Evolutionary conservation across 2,888 invertebrate species (phyloP).

Genomic region (Cyaniris semiargus): DNA sequence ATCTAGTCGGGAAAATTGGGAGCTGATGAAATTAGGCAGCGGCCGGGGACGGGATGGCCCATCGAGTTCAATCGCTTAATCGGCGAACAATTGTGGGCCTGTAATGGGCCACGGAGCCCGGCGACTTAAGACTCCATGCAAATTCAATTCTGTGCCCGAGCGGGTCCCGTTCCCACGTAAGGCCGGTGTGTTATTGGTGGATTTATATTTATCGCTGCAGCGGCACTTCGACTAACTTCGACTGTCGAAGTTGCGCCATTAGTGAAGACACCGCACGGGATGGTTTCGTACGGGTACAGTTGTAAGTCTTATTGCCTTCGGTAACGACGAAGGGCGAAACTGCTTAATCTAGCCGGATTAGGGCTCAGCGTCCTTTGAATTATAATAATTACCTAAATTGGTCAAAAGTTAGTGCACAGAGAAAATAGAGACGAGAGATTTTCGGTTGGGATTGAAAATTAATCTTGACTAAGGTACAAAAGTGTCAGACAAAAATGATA

Average conservation of each 20-base stretch:
- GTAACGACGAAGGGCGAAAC: constrained; percentile 69
- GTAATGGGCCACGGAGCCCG: constrained; percentile 68
- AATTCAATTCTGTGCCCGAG: constrained; percentile 79
- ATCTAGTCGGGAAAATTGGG: constrained; percentile 30
- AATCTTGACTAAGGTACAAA: background rate
- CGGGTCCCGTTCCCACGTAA: constrained; percentile 74
- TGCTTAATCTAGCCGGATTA: constrained; percentile 69
- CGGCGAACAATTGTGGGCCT: constrained; percentile 61
- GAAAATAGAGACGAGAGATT: background rate
- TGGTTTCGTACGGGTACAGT: constrained; percentile 77
- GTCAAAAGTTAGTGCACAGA: constrained; percentile 11
- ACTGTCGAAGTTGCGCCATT: constrained; percentile 80
- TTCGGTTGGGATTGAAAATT: background rate
- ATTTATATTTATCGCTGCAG: constrained; percentile 80
- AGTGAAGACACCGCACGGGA: constrained; percentile 79
- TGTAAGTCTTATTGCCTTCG: constrained; percentile 80
- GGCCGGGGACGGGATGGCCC: constrained; percentile 46
- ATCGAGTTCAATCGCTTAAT: constrained; percentile 59
- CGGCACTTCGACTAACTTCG: constrained; percentile 79
- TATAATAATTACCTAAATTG: constrained; percentile 26
- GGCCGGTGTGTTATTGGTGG: constrained; percentile 80
- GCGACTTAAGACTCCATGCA: constrained; percentile 79
- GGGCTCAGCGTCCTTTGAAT: constrained; percentile 25
- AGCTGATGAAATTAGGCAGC: constrained; percentile 39
- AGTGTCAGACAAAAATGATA: background rate